A percentile compares a stretch with the other conserved stretches of the same genome.
Conservation (phyloP, 2,888 invertebrate genomes). For the Hesperia comma region DNA sequence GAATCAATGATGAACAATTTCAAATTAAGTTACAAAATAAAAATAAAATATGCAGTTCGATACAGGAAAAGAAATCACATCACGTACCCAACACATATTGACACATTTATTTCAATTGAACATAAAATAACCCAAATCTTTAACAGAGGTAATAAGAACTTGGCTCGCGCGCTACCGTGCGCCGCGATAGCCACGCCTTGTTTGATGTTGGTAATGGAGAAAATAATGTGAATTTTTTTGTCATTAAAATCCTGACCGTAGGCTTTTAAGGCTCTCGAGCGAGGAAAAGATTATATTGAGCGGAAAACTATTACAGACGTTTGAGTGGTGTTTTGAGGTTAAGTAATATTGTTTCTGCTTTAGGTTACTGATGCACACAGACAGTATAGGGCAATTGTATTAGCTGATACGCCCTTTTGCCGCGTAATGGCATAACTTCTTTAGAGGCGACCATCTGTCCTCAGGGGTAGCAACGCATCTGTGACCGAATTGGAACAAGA, state of each 20-base stretch:
- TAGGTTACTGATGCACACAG: constrained; percentile 2
- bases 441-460: too few relatives aligned
- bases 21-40: too few relatives aligned
- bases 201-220: constrained; percentile 66
- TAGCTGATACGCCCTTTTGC: too few relatives aligned
- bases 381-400: neutral
- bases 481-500: too few relatives aligned
- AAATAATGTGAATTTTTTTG: constrained; percentile 49
- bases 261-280: constrained; percentile 59
- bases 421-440: too few relatives aligned
- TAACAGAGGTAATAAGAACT: neutral
- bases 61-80: too few relatives aligned
- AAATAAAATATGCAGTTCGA: too few relatives aligned
- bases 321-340: constrained; percentile 31
- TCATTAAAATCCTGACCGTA: constrained; percentile 53
- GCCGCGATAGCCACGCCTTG: constrained; percentile 69
- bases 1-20: too few relatives aligned
- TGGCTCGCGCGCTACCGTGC: constrained; percentile 44
- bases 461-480: too few relatives aligned
- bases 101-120: too few relatives aligned
- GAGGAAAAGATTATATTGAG: constrained; percentile 49
- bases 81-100: too few relatives aligned
- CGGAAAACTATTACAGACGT: constrained; percentile 42
- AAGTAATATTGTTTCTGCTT: constrained; percentile 20
- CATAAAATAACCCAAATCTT: too few relatives aligned